Conservation (phyloP, 2,113 vertebrate species). For the Lycaon pictus region DNA sequence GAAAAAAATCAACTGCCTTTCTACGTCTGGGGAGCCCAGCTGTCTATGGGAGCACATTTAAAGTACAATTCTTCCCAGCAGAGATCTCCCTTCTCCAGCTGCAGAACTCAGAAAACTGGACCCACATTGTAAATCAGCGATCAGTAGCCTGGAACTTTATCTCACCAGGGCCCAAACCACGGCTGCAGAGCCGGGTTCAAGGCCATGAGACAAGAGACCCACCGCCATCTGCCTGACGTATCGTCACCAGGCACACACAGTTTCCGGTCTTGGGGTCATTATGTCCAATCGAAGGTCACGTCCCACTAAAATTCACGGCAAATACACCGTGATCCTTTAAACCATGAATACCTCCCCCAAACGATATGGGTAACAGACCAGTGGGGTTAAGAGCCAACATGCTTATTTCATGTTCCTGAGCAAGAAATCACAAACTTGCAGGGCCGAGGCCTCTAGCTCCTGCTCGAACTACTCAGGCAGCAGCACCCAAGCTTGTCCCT, state of each 20-base stretch:
- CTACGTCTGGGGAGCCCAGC: rapidly evolving
- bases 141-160: background rate
- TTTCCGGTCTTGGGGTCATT: rapidly evolving
- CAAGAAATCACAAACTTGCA: background rate
- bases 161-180: rapidly evolving
- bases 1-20: rapidly evolving
- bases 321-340: rapidly evolving
- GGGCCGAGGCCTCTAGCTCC: background rate
- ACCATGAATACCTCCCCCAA: too few relatives aligned
- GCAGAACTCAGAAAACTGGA: background rate
- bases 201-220: rapidly evolving
- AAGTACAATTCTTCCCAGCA: background rate
- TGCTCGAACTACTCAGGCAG: background rate
- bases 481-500: background rate
- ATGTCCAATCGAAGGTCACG: background rate
- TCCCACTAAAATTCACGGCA: background rate
- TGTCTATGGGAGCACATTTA: rapidly evolving
- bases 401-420: background rate
- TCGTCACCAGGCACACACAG: rapidly evolving
- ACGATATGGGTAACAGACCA: rapidly evolving
- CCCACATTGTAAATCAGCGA: rapidly evolving
- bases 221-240: rapidly evolving
- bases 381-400: background rate
- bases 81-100: rapidly evolving
- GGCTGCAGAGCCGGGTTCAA: background rate